Evolutionary conservation across 2,113 vertebrate genomes (phyloP), one percentile per base, ranked within the genome.

Genomic region (Todiramphus saurophagus): DNA sequence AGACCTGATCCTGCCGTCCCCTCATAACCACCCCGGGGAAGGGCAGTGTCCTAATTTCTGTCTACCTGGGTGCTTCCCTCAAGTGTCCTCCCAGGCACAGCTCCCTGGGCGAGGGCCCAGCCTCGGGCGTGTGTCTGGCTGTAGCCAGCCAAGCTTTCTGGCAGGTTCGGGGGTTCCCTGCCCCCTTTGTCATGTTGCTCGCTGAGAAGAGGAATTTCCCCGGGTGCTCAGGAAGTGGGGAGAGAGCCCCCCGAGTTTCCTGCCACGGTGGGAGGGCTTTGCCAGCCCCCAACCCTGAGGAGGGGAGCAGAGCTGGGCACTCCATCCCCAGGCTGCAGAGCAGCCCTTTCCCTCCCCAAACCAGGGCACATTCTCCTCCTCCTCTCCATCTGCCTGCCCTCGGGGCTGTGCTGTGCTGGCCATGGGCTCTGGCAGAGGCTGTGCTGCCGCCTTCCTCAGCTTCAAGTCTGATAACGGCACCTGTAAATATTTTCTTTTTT

Each of bases 31-130:
- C 39, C 41, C 69, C 21, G 30, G 69, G 60, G 56, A 21, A 79
- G 53, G 59, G 33, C 88, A 69, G 82, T 53, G 79, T 58, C 72
- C 60, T n/a, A 8, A 27, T 72, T 72, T 44, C 88, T 70, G 16
- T 21, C 0, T 28, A 31, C 44, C 59, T 23, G n/a, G 25, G 50
- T 64, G 50, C 59, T 55, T 60, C 70, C 44, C 30, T 30, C 5
- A 5, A 1, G 7, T 28, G 11, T 44, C 20, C 24, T 18, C 1
- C 1, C 0, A 3, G 51, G 44, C 41, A 9, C 3, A 3, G 3
- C 41, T 69, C 21, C 23, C 24, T 0, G 7, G 75, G 82, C 75
- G 9, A 46, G 58, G 24, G 87, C 82, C 70, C 46, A 51, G 0
- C 50, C 44, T 67, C 0, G 4, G 17, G 28, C 50, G 62, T 13